phyloP scores from a whole-genome alignment of 1,140 invertebrate genomes.

The Rhopalosiphum padi region DNA sequence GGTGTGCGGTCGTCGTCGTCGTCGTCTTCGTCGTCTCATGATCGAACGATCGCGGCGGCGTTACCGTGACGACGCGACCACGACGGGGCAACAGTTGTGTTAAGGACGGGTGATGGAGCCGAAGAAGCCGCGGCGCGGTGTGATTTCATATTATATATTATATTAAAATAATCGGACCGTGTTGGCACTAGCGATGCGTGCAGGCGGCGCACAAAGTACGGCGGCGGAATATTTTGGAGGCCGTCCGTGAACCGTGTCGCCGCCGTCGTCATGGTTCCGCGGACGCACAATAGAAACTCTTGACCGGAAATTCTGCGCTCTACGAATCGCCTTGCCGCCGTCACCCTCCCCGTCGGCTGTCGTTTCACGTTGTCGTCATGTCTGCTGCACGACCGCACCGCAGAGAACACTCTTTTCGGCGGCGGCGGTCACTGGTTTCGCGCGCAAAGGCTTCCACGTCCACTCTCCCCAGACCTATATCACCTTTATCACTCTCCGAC shows the following conservation, averaged over 20 bases:
- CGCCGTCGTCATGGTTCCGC: conserved; percentile 40
- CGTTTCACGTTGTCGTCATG: not conserved
- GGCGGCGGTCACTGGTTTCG: not conserved
- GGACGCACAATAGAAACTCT: conserved; percentile 32
- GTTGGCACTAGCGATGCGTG: not conserved
- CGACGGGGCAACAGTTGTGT: conserved; percentile 37
- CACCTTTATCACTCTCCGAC: not conserved
- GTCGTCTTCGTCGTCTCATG: not conserved
- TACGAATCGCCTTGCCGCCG: not conserved
- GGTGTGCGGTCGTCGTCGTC: not conserved
- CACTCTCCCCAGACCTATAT: not conserved
- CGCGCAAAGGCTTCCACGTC: not conserved
- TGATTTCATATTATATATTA: not conserved
- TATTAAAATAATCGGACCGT: not conserved
- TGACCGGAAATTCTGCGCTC: conserved; percentile 53
- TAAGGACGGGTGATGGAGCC: not conserved
- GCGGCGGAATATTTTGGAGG: conserved; percentile 21
- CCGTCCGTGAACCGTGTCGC: conserved; percentile 44
- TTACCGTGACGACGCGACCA: conserved; percentile 1
- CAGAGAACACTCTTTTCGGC: not conserved
- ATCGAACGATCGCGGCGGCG: not conserved
- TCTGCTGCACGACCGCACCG: not conserved
- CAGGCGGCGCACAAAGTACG: not conserved
- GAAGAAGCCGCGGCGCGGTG: not conserved
- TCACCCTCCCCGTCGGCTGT: not conserved